phyloP scores from a whole-genome alignment of 2,797 vertebrate species.

The Danio tinwini region DNA sequence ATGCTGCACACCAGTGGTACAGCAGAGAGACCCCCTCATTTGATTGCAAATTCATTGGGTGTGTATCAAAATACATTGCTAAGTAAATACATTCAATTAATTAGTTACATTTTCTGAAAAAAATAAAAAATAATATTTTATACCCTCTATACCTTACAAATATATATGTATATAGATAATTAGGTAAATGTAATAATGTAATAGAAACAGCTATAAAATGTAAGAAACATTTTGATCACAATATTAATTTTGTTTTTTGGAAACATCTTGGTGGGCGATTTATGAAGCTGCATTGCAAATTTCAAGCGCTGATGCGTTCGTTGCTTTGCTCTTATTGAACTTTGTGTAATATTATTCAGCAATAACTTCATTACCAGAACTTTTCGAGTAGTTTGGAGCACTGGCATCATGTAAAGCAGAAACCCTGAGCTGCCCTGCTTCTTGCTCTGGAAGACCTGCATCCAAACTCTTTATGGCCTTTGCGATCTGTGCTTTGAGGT shows the following conservation, averaged over 20 bases:
- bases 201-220: neutral
- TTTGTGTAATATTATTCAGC: neutral
- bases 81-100: too few species aligned
- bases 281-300: neutral
- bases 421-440: constrained; percentile 6
- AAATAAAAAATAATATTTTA: too few species aligned
- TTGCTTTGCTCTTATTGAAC: neutral
- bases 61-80: too few species aligned
- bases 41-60: too few species aligned
- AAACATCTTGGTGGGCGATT: neutral
- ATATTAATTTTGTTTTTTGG: neutral
- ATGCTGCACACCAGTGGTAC: too few species aligned
- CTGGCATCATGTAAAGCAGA: neutral
- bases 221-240: neutral
- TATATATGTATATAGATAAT: too few species aligned
- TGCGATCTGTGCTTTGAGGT: constrained; percentile 48
- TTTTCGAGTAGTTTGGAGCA: constrained; percentile 2
- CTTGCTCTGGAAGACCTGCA: constrained; percentile 3
- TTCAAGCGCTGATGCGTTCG: neutral
- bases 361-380: constrained; percentile 12
- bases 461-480: constrained; percentile 36
- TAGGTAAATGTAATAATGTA: too few species aligned
- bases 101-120: too few species aligned
- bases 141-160: too few species aligned
- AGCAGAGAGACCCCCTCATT: too few species aligned